Evolutionary conservation across 2,888 invertebrate genomes (phyloP).

Genomic region (Trypoxylon attenuatum): DNA sequence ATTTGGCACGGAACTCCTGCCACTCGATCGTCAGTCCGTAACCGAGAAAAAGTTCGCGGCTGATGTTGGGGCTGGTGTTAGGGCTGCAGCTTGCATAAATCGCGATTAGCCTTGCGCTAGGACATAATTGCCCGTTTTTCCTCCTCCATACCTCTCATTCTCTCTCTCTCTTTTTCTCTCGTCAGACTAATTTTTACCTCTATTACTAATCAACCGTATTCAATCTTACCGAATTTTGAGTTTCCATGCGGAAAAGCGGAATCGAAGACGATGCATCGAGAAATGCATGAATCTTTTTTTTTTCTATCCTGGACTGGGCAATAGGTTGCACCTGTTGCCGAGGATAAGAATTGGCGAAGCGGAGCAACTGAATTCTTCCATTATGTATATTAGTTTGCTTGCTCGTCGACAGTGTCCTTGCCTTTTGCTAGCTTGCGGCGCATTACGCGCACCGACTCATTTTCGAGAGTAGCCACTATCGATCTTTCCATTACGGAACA

Average conservation of each 20-base stretch:
- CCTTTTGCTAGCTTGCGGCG: too few relatives aligned
- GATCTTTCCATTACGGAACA: conserved; percentile 29
- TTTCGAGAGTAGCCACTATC: conserved; percentile 50
- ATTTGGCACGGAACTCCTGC: conserved; percentile 55
- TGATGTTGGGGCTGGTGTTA: not conserved
- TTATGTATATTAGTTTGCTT: too few relatives aligned
- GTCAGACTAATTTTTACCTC: too few relatives aligned
- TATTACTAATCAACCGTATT: not conserved
- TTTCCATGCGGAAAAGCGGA: too few relatives aligned
- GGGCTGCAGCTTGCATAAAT: conserved; percentile 45
- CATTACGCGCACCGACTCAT: conserved; percentile 16
- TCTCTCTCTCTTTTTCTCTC: not conserved
- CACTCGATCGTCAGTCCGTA: conserved; percentile 17
- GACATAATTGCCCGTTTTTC: not conserved
- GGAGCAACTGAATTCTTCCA: not conserved
- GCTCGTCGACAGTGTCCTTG: too few relatives aligned
- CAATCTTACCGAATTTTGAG: not conserved
- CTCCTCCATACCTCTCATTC: not conserved
- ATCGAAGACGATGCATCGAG: not conserved
- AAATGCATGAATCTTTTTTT: not conserved
- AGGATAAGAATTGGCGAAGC: conserved; percentile 25
- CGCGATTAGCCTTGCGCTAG: conserved; percentile 40
- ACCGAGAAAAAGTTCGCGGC: conserved; percentile 28
- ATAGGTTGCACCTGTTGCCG: conserved; percentile 47
- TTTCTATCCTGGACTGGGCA: conserved; percentile 1